A percentile compares a stretch with the other conserved stretches of the same genome.
These are phyloP conservation scores for Panurus biarmicus DNA, from an alignment of 2,113 vertebrate species.

Conservation along the genomic window DNA sequence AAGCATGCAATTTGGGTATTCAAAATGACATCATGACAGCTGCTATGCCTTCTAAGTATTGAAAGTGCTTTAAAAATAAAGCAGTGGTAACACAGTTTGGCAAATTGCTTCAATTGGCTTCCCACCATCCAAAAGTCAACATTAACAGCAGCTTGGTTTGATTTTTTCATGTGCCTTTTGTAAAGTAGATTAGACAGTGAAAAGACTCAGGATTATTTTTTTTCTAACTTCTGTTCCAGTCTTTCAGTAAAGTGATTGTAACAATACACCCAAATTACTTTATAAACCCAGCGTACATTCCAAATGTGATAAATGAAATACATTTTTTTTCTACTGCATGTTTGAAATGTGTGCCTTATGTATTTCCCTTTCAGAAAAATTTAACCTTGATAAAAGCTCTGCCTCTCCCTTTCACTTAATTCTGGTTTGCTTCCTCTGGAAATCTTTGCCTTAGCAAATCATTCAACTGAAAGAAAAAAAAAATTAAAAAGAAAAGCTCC, in stretches of 20 bases:
- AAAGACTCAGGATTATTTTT: not conserved
- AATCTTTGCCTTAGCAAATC: not conserved
- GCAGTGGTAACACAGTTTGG: not conserved
- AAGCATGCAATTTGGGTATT: constrained; percentile 36
- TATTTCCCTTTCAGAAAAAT: not conserved
- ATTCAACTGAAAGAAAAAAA: not conserved
- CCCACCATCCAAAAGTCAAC: constrained; percentile 24
- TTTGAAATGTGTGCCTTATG: not conserved
- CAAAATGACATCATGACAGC: constrained; percentile 39
- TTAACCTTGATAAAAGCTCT: not conserved
- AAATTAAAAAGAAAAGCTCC: not conserved
- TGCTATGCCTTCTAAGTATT: constrained; percentile 27
- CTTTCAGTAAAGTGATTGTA: constrained; percentile 3
- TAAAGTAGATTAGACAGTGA: constrained; percentile 3
- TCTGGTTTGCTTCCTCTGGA: not conserved
- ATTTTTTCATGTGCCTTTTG: constrained; percentile 43
- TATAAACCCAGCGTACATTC: not conserved
- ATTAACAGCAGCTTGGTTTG: constrained; percentile 18
- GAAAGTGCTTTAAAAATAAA: constrained; percentile 52
- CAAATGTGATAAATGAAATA: not conserved
- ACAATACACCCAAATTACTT: constrained; percentile 17
- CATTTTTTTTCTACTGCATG: not conserved
- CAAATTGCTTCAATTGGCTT: constrained; percentile 46
- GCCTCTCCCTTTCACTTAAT: not conserved
- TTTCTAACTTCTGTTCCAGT: not conserved